Conservation (phyloP, 2,797 vertebrate genomes). For the Smutsia temminckii region DNA sequence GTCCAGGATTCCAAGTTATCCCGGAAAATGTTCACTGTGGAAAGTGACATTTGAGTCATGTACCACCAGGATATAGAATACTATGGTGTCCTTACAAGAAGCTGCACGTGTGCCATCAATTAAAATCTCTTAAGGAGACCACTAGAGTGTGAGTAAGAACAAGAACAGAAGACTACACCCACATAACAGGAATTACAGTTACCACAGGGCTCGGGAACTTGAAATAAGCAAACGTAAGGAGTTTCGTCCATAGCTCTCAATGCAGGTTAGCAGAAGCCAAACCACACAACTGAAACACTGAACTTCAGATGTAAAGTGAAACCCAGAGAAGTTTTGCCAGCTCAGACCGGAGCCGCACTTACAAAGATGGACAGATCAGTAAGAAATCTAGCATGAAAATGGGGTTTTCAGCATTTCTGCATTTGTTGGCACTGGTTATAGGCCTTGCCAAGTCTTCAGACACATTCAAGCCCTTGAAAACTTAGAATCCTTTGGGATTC, state of each 20-base stretch:
- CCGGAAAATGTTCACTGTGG: constrained; percentile 13
- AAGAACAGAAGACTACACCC: neutral
- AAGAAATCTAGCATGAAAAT: constrained; percentile 14
- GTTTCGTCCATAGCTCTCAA: constrained; percentile 40
- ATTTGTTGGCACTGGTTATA: neutral
- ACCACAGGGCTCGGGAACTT: neutral
- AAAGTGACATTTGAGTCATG: constrained; percentile 6
- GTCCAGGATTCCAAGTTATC: neutral
- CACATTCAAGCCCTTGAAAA: constrained; percentile 35
- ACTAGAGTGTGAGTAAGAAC: neutral
- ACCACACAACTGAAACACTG: constrained; percentile 59
- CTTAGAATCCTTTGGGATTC: constrained; percentile 8
- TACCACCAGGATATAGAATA: neutral
- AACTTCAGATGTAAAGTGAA: constrained; percentile 65
- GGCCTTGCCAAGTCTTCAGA: neutral
- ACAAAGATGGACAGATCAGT: constrained; percentile 41
- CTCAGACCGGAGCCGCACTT: constrained; percentile 39
- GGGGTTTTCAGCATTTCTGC: constrained; percentile 41
- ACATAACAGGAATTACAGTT: neutral
- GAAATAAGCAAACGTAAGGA: neutral
- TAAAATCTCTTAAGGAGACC: neutral
- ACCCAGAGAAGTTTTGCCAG: constrained; percentile 41
- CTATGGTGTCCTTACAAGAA: neutral
- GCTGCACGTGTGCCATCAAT: neutral
- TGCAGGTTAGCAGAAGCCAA: constrained; percentile 53